phyloP scores from a whole-genome alignment of 2,888 invertebrate genomes.

The Chorisops tibialis region DNA sequence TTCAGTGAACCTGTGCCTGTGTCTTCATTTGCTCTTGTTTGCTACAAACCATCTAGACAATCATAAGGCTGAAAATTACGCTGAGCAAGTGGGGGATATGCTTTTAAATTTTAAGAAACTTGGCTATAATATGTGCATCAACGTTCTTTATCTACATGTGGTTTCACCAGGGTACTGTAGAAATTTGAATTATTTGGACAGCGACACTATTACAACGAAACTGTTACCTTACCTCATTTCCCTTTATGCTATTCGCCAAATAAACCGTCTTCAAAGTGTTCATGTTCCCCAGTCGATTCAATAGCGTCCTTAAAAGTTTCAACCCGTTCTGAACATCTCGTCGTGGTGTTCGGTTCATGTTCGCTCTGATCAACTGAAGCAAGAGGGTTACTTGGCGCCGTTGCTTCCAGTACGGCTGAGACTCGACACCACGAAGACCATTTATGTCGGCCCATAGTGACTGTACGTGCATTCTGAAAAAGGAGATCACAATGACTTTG shows the following conservation, averaged over 20 bases:
- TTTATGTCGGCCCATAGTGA: conserved; percentile 40
- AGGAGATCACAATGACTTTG: not conserved
- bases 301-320: not conserved
- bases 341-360: not conserved
- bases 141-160: too few species aligned
- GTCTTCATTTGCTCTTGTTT: too few species aligned
- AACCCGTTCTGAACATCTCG: not conserved
- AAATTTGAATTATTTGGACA: too few species aligned
- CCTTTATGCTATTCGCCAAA: conserved; percentile 38
- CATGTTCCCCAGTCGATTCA: conserved; percentile 5
- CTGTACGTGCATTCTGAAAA: conserved; percentile 44
- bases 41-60: too few species aligned
- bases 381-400: conserved; percentile 8
- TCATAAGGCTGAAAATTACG: too few species aligned
- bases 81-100: too few species aligned
- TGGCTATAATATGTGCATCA: too few species aligned
- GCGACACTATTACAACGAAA: too few species aligned
- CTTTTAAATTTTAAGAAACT: too few species aligned
- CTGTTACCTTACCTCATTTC: conserved; percentile 41
- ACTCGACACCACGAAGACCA: conserved; percentile 12
- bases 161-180: too few species aligned
- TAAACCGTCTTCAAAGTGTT: conserved; percentile 31
- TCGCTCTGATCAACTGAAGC: not conserved
- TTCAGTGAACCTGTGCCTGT: too few species aligned
- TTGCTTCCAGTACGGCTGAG: conserved; percentile 1